phyloP scores from a whole-genome alignment of 1,140 invertebrate species.

The Trinorchestia longiramus region DNA sequence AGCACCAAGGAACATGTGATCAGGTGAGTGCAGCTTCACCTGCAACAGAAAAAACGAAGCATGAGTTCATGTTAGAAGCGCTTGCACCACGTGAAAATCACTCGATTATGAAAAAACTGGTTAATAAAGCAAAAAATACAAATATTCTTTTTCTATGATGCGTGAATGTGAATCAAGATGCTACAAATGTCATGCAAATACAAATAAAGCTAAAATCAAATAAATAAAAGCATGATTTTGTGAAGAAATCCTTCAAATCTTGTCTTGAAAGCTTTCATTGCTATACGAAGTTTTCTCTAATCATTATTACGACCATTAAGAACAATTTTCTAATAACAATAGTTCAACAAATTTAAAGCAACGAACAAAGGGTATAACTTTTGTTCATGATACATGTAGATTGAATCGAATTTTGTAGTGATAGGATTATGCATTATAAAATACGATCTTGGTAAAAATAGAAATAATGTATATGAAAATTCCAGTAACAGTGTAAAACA shows the following conservation, averaged over 20 bases:
- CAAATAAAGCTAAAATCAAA: background rate
- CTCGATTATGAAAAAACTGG: background rate
- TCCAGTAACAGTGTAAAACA: background rate
- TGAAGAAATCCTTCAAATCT: background rate
- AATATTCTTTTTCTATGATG: background rate
- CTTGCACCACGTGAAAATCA: background rate
- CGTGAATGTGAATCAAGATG: background rate
- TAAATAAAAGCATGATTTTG: background rate
- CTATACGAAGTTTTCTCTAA: background rate
- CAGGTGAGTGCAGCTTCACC: background rate
- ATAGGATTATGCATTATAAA: background rate
- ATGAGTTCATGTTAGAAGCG: conserved; percentile 3
- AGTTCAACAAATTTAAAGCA: background rate
- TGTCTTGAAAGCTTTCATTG: background rate
- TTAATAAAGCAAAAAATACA: background rate
- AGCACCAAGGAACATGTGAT: conserved; percentile 5
- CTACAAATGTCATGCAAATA: background rate
- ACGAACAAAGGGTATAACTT: background rate
- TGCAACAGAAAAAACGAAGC: conserved; percentile 21
- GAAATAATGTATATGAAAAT: background rate
- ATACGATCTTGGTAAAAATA: background rate
- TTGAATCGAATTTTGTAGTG: background rate
- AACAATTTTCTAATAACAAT: no score
- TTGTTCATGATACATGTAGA: background rate
- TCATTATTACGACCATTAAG: background rate